Conservation (phyloP, 2,888 invertebrate species). For the Pycnomerus fuliginosus region DNA sequence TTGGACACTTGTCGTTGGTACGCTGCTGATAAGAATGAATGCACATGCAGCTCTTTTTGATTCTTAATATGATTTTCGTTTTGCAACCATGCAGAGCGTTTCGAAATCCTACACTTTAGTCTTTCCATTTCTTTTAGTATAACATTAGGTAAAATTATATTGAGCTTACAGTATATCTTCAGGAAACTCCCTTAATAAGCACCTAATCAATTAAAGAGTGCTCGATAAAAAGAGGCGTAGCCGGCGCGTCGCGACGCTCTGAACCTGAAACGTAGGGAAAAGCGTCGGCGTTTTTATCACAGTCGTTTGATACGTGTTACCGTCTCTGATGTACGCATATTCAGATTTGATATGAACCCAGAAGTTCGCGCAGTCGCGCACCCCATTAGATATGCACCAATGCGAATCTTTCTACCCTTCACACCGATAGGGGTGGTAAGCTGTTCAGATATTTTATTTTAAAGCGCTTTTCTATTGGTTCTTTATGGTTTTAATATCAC, state of each 20-base stretch:
- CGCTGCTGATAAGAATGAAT: too few relatives aligned
- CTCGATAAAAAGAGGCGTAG: constrained; percentile 16
- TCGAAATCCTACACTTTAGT: too few relatives aligned
- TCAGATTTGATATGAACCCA: constrained; percentile 46
- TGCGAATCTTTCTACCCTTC: constrained; percentile 45
- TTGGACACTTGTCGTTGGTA: too few relatives aligned
- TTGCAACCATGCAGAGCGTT: too few relatives aligned
- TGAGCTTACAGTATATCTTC: too few relatives aligned
- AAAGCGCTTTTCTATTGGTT: constrained; percentile 50
- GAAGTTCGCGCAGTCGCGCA: constrained; percentile 45
- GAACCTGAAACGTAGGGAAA: background rate
- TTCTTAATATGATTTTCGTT: too few relatives aligned
- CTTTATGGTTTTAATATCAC: constrained; percentile 35
- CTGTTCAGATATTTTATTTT: constrained; percentile 48
- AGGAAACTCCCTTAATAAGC: too few relatives aligned
- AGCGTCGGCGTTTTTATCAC: constrained; percentile 7
- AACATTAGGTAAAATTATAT: too few relatives aligned
- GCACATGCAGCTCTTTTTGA: too few relatives aligned
- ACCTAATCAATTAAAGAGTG: too few relatives aligned
- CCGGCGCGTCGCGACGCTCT: constrained; percentile 9
- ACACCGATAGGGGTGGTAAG: constrained; percentile 41
- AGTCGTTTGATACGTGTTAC: constrained; percentile 7
- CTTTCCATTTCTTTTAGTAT: too few relatives aligned
- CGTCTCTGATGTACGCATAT: constrained; percentile 41
- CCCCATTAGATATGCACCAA: constrained; percentile 56